phyloP scores from a whole-genome alignment of 2,797 vertebrate genomes.

The Lepilemur ruficaudatus region DNA sequence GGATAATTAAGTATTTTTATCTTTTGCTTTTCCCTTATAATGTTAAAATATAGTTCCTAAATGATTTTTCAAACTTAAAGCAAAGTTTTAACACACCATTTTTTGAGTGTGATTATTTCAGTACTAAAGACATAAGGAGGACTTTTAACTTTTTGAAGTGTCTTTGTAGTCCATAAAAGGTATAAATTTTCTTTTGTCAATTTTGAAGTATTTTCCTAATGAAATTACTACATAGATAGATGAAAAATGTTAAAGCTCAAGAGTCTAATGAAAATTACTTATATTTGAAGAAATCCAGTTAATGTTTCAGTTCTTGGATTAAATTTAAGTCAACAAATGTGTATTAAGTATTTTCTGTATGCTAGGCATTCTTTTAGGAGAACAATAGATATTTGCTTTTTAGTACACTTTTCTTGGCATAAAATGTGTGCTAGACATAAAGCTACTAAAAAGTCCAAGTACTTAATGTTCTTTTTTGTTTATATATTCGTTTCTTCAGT shows the following conservation, averaged over 20 bases:
- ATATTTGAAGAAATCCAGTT: neutral
- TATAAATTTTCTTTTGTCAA: slow-evolving; percentile 21
- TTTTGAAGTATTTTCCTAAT: slow-evolving; percentile 44
- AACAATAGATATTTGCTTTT: slow-evolving; percentile 25
- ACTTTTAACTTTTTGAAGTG: neutral
- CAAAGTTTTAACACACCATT: neutral
- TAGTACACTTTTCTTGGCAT: slow-evolving; percentile 2
- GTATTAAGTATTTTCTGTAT: slow-evolving; percentile 11
- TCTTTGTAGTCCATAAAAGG: neutral
- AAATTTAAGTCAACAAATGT: neutral
- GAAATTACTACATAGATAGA: neutral
- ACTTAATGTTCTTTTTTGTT: slow-evolving; percentile 10
- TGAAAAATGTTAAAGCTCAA: slow-evolving; percentile 41
- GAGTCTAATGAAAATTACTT: neutral
- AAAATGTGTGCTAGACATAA: slow-evolving; percentile 8
- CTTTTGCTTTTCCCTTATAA: neutral
- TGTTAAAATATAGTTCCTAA: neutral
- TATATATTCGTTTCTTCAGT: slow-evolving; percentile 40
- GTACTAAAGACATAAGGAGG: neutral
- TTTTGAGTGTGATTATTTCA: neutral
- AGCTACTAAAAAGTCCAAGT: slow-evolving; percentile 40
- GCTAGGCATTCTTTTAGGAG: slow-evolving; percentile 25
- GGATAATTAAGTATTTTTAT: neutral
- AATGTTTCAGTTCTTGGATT: slow-evolving; percentile 11
- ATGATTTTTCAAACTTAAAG: slow-evolving; percentile 35